These are phyloP conservation scores for Megaceryle torquata DNA, from an alignment of 2,113 vertebrate species.

Conservation along the genomic window DNA sequence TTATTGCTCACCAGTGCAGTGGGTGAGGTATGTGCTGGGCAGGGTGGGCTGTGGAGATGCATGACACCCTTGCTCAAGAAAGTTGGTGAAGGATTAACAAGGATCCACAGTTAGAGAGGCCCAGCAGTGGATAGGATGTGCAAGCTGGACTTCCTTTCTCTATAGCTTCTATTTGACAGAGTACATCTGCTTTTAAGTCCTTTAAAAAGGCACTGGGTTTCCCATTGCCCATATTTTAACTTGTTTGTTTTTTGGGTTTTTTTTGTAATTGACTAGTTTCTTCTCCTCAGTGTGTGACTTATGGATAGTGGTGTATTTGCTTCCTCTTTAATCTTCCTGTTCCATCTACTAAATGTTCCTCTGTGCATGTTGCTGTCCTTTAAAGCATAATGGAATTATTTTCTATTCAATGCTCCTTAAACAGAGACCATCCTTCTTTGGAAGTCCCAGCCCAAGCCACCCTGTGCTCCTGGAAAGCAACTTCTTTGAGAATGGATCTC, in stretches of 20 bases:
- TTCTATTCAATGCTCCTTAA: background rate
- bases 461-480: background rate
- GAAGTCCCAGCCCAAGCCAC: background rate
- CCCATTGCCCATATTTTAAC: background rate
- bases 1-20: background rate
- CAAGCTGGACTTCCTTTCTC: background rate
- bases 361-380: background rate
- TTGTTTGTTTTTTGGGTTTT: background rate
- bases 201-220: background rate
- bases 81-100: background rate
- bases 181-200: background rate
- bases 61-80: background rate
- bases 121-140: fast-evolving
- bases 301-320: background rate
- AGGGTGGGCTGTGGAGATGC: background rate
- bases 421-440: background rate
- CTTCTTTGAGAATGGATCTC: background rate
- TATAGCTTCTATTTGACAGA: background rate
- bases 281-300: background rate
- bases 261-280: background rate
- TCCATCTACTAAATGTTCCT: background rate
- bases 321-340: background rate
- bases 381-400: background rate
- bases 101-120: background rate
- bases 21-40: background rate